Evolutionary conservation across 2,888 invertebrate genomes (phyloP).

Genomic region (Heliconius ismenius): DNA sequence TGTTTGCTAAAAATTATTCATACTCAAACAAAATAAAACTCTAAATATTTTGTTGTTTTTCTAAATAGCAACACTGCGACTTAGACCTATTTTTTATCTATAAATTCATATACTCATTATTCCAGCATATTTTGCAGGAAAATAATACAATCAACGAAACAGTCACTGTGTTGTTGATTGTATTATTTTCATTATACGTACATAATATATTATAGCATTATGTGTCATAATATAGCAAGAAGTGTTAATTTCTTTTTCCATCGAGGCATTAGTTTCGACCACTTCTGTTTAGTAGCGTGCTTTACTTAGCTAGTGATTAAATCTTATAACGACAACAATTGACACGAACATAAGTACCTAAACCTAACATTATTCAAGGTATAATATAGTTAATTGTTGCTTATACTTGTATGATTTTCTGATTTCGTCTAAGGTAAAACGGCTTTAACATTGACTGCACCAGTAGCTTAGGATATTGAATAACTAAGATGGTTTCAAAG

Average conservation of each 20-base stretch:
- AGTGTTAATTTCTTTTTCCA: conserved; percentile 50
- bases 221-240: background rate
- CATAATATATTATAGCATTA: background rate
- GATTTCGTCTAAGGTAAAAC: conserved; percentile 20
- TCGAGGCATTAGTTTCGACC: conserved; percentile 54
- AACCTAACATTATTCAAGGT: conserved; percentile 25
- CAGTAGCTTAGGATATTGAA: conserved; percentile 17
- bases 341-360: conserved; percentile 25
- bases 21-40: background rate
- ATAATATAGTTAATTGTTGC: conserved; percentile 4
- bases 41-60: background rate
- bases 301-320: conserved; percentile 45
- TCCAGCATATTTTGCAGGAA: conserved; percentile 4
- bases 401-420: conserved; percentile 17
- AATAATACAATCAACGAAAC: background rate
- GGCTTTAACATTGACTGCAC: conserved; percentile 1
- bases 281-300: conserved; percentile 54
- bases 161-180: background rate
- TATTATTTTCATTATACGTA: background rate
- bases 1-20: background rate
- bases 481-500: conserved; percentile 30
- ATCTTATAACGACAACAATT: conserved; percentile 26
- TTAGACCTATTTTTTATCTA: background rate
- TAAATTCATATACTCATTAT: background rate
- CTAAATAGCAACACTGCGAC: background rate